Evolutionary conservation across 2,113 vertebrate species (phyloP), one percentile per base, ranked within the genome.

Genomic region (Pipa parva): DNA sequence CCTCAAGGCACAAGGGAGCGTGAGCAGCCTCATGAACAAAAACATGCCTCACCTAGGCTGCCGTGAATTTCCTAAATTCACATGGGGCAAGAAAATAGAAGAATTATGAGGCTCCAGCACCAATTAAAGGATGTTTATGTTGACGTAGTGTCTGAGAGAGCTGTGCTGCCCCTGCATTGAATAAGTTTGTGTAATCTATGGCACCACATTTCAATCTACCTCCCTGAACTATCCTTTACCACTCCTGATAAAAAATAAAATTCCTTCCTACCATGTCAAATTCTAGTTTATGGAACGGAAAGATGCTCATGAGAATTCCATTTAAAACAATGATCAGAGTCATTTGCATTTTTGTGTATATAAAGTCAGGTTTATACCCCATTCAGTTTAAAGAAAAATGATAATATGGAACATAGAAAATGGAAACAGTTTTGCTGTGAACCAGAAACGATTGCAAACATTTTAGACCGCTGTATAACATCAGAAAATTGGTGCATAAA

Each of bases 81-180:
- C 82, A 39, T 55, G 75, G 84, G 55, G 78, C 70, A 83, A 77
- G 83, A 81, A 87, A 88, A 88, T 84, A 87, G 79, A 85, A 87
- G 93, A 91, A 87, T 90, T 88, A 87, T 79, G 88, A 90, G 93
- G 93, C 92, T 93, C 94, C 92, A 91, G 85, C 84, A 82, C 87
- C 92, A 95, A 93, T 95, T 94, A 95, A 85, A 58, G 83, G 82
- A 83, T 92, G 89, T 92, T 92, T 88, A 91, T 86, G 90, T 83
- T 91, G 85, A 89, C 87, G 87, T 90, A 83, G 81, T 85, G 84
- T 88, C 87, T 88, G 81, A 85, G 84, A 86, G 80, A 87, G 80
- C 59, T 87, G 87, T 80, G 79, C 80, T 46, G 66, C 64, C 76
- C 75, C 72, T 67, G 59, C 75, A 15, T 75, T 74, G 68, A 75